Evolutionary conservation across 2,888 invertebrate species (phyloP).

Genomic region (Rhagonycha fulva): DNA sequence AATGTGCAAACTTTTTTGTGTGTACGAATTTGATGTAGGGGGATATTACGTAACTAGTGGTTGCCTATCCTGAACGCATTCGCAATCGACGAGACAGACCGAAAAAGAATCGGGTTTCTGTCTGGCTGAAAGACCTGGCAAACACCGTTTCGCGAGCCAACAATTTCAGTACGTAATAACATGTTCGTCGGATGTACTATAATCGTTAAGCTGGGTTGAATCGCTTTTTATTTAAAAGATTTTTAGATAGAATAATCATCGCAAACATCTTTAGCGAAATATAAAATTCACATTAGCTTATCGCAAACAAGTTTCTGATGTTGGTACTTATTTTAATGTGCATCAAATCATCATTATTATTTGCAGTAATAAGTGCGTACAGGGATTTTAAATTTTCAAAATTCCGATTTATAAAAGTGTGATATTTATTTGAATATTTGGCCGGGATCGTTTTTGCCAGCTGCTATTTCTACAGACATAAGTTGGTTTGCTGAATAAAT

Average conservation of each 20-base stretch:
- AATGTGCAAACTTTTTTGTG: conserved; percentile 12
- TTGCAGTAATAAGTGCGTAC: not conserved
- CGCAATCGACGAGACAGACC: conserved; percentile 45
- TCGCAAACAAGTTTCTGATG: not conserved
- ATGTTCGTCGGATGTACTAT: conserved; percentile 34
- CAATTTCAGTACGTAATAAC: conserved; percentile 51
- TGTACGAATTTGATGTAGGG: conserved; percentile 44
- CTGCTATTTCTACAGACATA: conserved; percentile 35
- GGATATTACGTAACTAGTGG: conserved; percentile 49
- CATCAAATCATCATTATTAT: not conserved
- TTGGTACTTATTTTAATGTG: not conserved
- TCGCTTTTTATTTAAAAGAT: conserved; percentile 25
- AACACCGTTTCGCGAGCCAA: conserved; percentile 40
- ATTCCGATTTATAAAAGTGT: conserved; percentile 18
- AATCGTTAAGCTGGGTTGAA: conserved; percentile 29
- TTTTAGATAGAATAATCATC: conserved; percentile 19
- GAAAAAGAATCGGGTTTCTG: conserved; percentile 47
- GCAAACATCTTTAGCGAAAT: not conserved
- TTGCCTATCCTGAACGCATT: conserved; percentile 43
- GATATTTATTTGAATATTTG: conserved; percentile 45
- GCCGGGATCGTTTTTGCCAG: conserved; percentile 48
- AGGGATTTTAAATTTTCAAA: conserved; percentile 16
- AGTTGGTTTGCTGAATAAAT: conserved; percentile 45
- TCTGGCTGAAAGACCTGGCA: conserved; percentile 45
- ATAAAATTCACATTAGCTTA: not conserved